Base-by-base conservation (phyloP, 2,113 vertebrate genomes). In the Tupaia tana region DNA sequence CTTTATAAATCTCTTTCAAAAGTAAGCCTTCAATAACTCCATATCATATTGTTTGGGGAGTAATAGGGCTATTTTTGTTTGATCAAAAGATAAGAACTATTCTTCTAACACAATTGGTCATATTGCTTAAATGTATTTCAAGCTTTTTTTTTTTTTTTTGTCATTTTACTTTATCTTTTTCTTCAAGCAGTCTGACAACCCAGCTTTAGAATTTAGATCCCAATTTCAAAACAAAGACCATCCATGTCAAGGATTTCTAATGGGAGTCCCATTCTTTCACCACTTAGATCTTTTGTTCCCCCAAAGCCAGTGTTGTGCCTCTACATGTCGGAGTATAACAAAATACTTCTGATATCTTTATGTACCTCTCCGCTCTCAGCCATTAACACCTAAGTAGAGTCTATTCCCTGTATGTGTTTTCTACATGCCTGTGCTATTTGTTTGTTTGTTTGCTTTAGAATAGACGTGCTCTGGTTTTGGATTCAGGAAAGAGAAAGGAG, bases 71-170 rank as follows among this genome's bases (percentile, higher is more conserved):
- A 58, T 58, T 84, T 93, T 74, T 64, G 6, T 70, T 80, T 87
- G 31, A 87, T 85, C 69, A 79, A 85, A 92, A 87, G 8, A 9
- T 73, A 90, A 77, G 12, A 81, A 89, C 11, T 84, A n/a, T 58
- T 84, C 20, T 74, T 24, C 25, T 27, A 22, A 61, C n/a, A 90
- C 10, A 75, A 75, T 54, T 70, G 52, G 9, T 64, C 15, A 56
- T 34, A 63, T 74, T 88, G n/a, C 34, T 78, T 89, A 79, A 75
- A 94, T 81, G 18, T 9, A 90, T 92, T 82, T 83, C 31, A 86
- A 52, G 7, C 9, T 43, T 7, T 81, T 66, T 87, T 77, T 81
- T 66, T 87, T 77, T 64, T 3, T 77, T 69, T 64, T 43, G 43
- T 43, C 43, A 64, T 86, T 69, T 74, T 83, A 56, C 64, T 77